Evolutionary conservation across 2,888 invertebrate species (phyloP), one percentile per base, ranked within the genome.

Genomic region (Vannuccia rotundouncinata): DNA sequence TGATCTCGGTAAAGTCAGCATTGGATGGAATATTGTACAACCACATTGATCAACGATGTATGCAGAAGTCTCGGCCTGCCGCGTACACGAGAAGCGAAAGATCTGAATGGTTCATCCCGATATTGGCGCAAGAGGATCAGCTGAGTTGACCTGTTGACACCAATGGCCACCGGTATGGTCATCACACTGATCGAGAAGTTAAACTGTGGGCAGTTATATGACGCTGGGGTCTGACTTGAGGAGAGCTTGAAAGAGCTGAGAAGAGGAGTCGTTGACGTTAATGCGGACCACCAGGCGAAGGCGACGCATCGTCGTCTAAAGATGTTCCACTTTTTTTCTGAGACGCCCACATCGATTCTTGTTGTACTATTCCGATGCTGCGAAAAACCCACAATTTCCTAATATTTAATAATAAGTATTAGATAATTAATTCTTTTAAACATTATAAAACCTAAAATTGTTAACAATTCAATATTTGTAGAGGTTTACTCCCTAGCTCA

Each of bases 1-100:
- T 78, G 1, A 59, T 27, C 5, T 59, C 78, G 31, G 78, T 78
- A 25, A 59, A 59, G 59, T 78, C 73, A 22, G 22, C 77, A n/a
- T n/a, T 45, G 31, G 27, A n/a, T n/a, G 30, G n/a, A 10, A 17
- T 76, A 10, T 29, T n/a, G n/a, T 17, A 45, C 45, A 45, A 45
- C 10, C 45, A 45, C 45, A 45, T 45, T 45, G 45, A 45, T n/a
- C n/a, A n/a, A 45, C 17, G 45, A 17, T 45, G 45, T 45, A 45
- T 17, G 45, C 45, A 45, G 10, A 45, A 5, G 45, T 45, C 45
- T 45, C 45, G 17, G 45, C 45, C 45, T 45, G 29, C 77, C 77
- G 17, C 31, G 77, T 31, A 76, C 77, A 76, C 77, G 31, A 29
- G 77, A 5, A 28, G 30, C 29, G 77, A 76, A 76, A 22, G 77